Base-by-base conservation (phyloP, 2,797 vertebrate genomes). In the Sebastes hubbsi region DNA sequence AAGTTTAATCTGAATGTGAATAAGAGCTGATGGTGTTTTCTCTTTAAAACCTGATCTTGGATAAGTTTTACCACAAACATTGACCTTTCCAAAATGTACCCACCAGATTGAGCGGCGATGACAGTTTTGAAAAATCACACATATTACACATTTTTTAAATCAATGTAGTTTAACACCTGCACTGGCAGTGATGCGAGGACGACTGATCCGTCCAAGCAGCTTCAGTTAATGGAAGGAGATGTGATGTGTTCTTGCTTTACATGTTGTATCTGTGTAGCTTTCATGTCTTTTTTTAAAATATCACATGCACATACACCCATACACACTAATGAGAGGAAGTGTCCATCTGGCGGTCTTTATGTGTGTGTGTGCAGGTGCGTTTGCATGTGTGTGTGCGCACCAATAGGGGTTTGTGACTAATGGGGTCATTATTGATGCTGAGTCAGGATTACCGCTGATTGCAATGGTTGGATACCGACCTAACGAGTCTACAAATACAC, bases 361-460 rank as follows among this genome's bases (percentile, higher is more conserved):
- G 59, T 76, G 56, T 68, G 49, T 65, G 66, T 12, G 12, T 65
- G 61, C 32, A 9, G 6, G 30, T 29, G 58, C 20, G 42, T 61
- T 36, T 67, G 46, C 62, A 49, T 80, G 54, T 70, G 54, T 70
- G 14, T 63, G 36, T 63, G 36, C 56, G 46, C 68, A 87, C 63
- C 90, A 92, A 91, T 87, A 86, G 93, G 94, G 92, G 89, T 89
- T 91, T 91, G 86, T 92, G 90, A 91, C 93, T 95, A 95, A 95
- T 94, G 90, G 92, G 92, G 93, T 94, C 93, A 91, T 94, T 93
- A 95, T 93, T 94, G 90, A 93, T 93, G 93, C 94, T 95, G 93
- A 94, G 90, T 94, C 93, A 94, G 93, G 91, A 90, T 88, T 93
- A 91, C 92, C 20, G 89, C 92, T 94, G 92, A 95, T 93, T 93